Percentiles rank a stretch among this genome's conserved stretches.
These are phyloP conservation scores for Cryptoblepharus egeriae DNA, from an alignment of 2,797 vertebrate species.

Conservation along the genomic window DNA sequence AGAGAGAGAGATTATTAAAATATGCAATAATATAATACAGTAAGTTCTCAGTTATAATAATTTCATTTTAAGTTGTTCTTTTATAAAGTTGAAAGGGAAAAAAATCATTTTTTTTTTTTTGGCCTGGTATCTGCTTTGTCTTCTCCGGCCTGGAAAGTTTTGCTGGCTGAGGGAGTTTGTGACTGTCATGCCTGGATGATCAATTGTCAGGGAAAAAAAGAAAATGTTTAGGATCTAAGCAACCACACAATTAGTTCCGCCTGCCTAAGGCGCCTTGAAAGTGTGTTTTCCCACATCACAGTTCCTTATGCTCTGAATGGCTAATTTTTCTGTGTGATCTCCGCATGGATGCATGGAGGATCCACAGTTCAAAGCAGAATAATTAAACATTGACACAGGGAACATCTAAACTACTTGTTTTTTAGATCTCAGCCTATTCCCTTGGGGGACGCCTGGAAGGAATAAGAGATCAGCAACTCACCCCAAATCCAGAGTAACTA, in stretches of 20 bases:
- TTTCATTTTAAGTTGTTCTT: no score
- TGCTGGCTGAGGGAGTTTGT: no score
- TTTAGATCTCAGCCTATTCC: background rate
- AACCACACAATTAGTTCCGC: background rate
- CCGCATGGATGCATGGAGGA: background rate
- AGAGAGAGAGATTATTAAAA: no score
- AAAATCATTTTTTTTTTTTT: no score
- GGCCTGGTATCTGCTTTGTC: no score
- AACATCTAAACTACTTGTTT: background rate
- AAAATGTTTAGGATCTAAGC: background rate
- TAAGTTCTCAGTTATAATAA: no score
- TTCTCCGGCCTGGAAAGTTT: no score
- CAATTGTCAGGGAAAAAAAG: background rate
- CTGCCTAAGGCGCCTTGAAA: background rate
- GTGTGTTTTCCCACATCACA: background rate
- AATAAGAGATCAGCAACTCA: background rate
- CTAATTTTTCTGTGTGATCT: background rate
- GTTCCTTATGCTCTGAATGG: background rate
- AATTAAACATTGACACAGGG: background rate
- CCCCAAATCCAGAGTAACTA: no score
- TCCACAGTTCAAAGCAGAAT: background rate
- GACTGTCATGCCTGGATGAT: no score
- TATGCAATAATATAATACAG: no score
- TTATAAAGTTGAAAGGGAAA: no score
- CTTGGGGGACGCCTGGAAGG: background rate